Percentiles rank a stretch among this genome's conserved stretches.
phyloP scores from a whole-genome alignment of 2,113 vertebrate genomes.

The Oryzias celebensis region DNA sequence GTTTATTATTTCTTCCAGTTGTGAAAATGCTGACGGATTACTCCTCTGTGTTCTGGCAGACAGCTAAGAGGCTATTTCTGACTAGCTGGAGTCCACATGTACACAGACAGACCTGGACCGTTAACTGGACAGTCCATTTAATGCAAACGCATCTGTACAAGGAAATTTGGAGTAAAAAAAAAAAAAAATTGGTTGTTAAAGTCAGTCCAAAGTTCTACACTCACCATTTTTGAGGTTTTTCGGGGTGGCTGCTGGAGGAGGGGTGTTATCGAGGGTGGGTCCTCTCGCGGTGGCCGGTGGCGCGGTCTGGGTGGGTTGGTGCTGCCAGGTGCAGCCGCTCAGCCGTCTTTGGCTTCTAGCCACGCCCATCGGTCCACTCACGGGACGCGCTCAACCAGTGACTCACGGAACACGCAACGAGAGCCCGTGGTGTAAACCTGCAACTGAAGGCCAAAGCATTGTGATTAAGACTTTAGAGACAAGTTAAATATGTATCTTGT shows the following conservation, averaged over 20 bases:
- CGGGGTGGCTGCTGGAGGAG: background rate
- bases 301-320: conserved; percentile 59
- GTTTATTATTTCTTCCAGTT: background rate
- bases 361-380: conserved; percentile 42
- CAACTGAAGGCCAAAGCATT: too few species aligned
- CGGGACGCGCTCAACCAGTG: too few species aligned
- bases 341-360: conserved; percentile 19
- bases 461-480: too few species aligned
- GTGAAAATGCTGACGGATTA: conserved; percentile 10
- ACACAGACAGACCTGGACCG: background rate
- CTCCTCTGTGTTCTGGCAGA: conserved; percentile 37
- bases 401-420: conserved; percentile 12
- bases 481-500: too few species aligned
- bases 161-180: background rate
- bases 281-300: conserved; percentile 58
- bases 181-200: background rate
- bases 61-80: conserved; percentile 53
- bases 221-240: conserved; percentile 52
- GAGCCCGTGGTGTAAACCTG: background rate
- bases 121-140: background rate
- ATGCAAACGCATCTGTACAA: background rate
- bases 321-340: conserved; percentile 37
- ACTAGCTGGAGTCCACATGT: conserved; percentile 10
- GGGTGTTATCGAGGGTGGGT: background rate
- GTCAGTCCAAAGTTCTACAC: background rate